Evolutionary conservation across 2,888 invertebrate genomes (phyloP).

Genomic region (Cantharis rufa): DNA sequence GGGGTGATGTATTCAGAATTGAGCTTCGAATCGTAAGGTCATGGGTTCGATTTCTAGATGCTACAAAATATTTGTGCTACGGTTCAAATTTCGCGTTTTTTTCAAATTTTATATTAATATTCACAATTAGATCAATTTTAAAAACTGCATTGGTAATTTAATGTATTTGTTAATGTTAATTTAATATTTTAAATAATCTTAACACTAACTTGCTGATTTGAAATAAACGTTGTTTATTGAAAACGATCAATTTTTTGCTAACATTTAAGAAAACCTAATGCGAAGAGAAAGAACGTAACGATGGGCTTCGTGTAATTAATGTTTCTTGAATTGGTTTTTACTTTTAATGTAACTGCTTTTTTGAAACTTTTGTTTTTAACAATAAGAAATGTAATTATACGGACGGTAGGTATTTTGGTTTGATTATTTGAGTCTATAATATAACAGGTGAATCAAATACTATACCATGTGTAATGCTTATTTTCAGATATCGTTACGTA

Average conservation of each 20-base stretch:
- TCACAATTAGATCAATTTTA: too few relatives aligned
- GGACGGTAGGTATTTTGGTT: background rate
- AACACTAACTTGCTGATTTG: background rate
- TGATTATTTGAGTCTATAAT: background rate
- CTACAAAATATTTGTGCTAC: too few relatives aligned
- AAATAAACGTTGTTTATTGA: background rate
- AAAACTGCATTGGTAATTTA: too few relatives aligned
- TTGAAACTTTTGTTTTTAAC: background rate
- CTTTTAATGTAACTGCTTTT: background rate
- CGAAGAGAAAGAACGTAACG: background rate
- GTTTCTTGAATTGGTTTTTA: background rate
- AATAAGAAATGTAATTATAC: background rate
- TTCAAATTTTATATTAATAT: too few relatives aligned
- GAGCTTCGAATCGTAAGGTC: too few relatives aligned
- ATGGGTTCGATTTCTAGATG: too few relatives aligned
- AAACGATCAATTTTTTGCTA: background rate
- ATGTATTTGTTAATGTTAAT: too few relatives aligned
- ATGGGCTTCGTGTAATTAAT: background rate
- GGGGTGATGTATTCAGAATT: too few relatives aligned
- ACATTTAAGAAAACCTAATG: background rate
- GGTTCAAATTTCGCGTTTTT: too few relatives aligned
- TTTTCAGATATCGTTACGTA: background rate
- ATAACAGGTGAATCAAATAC: background rate
- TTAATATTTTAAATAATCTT: too few relatives aligned
- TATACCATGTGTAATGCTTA: background rate